Base-by-base conservation (phyloP, 2,797 vertebrate genomes). In the Phataginus tricuspis region DNA sequence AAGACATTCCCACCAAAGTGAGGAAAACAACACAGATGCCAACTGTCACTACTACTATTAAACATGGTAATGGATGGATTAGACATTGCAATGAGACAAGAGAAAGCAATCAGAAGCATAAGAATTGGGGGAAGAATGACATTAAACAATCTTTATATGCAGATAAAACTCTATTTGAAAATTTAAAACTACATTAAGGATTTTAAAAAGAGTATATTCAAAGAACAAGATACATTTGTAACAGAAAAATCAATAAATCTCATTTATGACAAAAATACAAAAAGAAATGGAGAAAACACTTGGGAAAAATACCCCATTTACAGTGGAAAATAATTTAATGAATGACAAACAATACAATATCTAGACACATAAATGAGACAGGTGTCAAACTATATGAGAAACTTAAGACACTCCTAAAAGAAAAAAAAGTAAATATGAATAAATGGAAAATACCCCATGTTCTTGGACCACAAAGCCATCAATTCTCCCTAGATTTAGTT, bases 1-100 rank as follows among this genome's bases (percentile, higher is more conserved):
- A n/a, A 69, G 83, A 86, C 13, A 61, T 42, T 72, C 42, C 68
- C 34, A 34, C 37, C 21, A 25, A 51, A 63, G 34, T n/a, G 53
- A 78, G 74, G 31, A 86, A 64, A 69, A 7, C 1, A 0, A 3
- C 42, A 45, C 34, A 57, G 21, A 18, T 4, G 5, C 19, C 64
- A 57, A 19, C 27, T 10, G 13, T 66, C 39, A 27, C 29, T 31
- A 19, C n/a, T 7, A 5, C 68, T 15, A 1, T n/a, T 34, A 66
- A 37, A 21, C 5, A 29, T 0, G 10, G 49, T 5, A 31, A 11
- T 4, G 12, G 29, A 10, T 0, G 2, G 11, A 51, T 23, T 3
- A 57, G 55, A 93, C 29, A 25, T 63, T 0, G 9, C 12, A 6
- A 31, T 7, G 5, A 37, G 37, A 39, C 1, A n/a, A 55, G 18